Evolutionary conservation across 2,113 vertebrate genomes (phyloP).

Genomic region (Stigmatopora nigra): DNA sequence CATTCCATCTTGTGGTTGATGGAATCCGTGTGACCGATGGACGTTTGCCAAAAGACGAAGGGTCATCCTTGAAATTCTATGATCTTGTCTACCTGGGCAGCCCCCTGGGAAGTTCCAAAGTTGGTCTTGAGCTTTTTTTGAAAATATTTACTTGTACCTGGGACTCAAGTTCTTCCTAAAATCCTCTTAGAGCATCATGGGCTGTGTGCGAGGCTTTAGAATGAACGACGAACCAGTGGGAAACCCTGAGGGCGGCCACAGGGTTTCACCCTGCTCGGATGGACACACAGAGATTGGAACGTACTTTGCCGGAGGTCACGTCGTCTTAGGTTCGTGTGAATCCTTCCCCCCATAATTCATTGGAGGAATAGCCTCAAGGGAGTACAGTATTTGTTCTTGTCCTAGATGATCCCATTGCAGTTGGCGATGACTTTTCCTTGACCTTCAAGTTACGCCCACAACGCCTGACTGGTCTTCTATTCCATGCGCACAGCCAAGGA

Average conservation of each 20-base stretch:
- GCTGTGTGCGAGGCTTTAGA: constrained; percentile 77
- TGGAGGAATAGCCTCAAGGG: not conserved
- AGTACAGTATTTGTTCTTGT: constrained; percentile 12
- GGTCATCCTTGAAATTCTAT: constrained; percentile 50
- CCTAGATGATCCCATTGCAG: constrained; percentile 62
- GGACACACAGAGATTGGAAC: constrained; percentile 65
- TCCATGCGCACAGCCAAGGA: constrained; percentile 59
- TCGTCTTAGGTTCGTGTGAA: constrained; percentile 66
- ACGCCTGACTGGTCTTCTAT: constrained; percentile 69
- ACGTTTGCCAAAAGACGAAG: constrained; percentile 43
- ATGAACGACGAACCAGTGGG: constrained; percentile 64
- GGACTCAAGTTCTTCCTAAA: constrained; percentile 29
- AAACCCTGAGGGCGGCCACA: constrained; percentile 54
- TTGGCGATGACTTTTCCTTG: constrained; percentile 69
- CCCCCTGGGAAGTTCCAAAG: constrained; percentile 38
- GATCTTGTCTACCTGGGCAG: constrained; percentile 70
- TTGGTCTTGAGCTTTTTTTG: constrained; percentile 5
- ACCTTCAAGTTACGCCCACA: constrained; percentile 74
- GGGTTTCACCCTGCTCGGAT: constrained; percentile 68
- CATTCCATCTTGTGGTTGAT: constrained; percentile 71
- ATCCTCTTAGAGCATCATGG: constrained; percentile 70
- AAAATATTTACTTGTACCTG: no score
- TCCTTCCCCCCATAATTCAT: not conserved
- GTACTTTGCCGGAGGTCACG: constrained; percentile 77
- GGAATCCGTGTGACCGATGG: constrained; percentile 70